A percentile compares a stretch with the other conserved stretches of the same genome.
Conservation (phyloP, 2,797 vertebrate genomes). For the Cossypha heuglini region DNA sequence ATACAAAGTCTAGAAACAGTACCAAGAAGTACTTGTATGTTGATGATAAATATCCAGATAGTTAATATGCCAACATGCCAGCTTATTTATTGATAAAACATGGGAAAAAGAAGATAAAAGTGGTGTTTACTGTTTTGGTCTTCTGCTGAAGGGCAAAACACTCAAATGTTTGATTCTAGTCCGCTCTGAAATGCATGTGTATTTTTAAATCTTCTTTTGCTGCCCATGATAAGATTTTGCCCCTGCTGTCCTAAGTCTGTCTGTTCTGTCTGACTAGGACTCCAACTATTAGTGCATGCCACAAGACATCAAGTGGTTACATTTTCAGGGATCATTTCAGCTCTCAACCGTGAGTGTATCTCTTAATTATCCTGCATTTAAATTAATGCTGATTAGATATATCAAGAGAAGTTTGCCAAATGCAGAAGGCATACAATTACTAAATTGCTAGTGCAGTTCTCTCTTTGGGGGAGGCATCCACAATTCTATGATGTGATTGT, state of each 20-base stretch:
- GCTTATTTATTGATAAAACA: not conserved
- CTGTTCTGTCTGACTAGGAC: not conserved
- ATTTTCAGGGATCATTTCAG: not conserved
- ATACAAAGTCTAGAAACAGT: not conserved
- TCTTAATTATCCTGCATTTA: conserved; percentile 24
- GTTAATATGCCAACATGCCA: not conserved
- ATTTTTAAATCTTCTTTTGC: not conserved
- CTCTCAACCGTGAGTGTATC: not conserved
- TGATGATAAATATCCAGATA: not conserved
- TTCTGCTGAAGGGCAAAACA: not conserved
- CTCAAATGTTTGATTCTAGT: not conserved
- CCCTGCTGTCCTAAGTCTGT: not conserved
- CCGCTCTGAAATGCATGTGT: fast-evolving
- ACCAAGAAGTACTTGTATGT: not conserved
- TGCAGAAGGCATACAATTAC: not conserved
- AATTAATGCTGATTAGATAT: conserved; percentile 15
- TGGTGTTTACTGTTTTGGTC: not conserved
- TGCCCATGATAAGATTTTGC: not conserved
- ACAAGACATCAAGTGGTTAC: not conserved
- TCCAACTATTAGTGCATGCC: not conserved
- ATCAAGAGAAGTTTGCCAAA: not conserved
- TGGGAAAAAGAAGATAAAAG: not conserved
- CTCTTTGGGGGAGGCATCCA: not conserved
- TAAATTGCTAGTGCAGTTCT: not conserved
- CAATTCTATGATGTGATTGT: not conserved